phyloP scores from a whole-genome alignment of 1,140 invertebrate species.

The Diachasma alloeum region DNA sequence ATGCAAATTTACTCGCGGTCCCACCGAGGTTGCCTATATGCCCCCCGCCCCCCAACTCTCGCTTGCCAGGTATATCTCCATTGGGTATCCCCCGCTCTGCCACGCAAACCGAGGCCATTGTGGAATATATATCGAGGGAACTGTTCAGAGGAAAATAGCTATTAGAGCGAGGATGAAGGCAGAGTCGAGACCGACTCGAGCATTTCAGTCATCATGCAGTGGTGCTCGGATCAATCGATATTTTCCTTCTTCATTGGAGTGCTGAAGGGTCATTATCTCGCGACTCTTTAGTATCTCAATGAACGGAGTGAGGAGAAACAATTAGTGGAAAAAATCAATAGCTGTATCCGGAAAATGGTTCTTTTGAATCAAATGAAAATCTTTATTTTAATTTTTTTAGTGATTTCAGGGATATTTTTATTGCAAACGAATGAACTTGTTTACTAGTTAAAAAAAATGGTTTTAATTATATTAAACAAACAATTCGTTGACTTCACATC shows the following conservation, averaged over 20 bases:
- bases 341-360: too few species aligned
- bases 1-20: conserved; percentile 38
- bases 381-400: too few species aligned
- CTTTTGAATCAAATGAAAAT: too few species aligned
- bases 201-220: neutral
- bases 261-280: neutral
- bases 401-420: too few species aligned
- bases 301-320: neutral
- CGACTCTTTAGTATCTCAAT: neutral
- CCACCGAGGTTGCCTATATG: conserved; percentile 2
- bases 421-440: too few species aligned
- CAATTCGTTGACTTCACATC: too few species aligned
- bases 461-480: too few species aligned
- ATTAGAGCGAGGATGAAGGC: neutral
- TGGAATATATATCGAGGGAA: neutral
- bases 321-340: neutral
- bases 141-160: neutral
- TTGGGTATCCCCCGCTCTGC: neutral
- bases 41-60: neutral
- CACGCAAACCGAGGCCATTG: neutral
- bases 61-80: conserved; percentile 1
- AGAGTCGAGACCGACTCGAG: conserved; percentile 7
- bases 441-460: too few species aligned
- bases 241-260: neutral
- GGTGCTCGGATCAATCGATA: neutral